Percentiles rank a stretch among this genome's conserved stretches.
Evolutionary conservation across 2,113 vertebrate species (phyloP).

Genomic region (Nematolebias whitei): DNA sequence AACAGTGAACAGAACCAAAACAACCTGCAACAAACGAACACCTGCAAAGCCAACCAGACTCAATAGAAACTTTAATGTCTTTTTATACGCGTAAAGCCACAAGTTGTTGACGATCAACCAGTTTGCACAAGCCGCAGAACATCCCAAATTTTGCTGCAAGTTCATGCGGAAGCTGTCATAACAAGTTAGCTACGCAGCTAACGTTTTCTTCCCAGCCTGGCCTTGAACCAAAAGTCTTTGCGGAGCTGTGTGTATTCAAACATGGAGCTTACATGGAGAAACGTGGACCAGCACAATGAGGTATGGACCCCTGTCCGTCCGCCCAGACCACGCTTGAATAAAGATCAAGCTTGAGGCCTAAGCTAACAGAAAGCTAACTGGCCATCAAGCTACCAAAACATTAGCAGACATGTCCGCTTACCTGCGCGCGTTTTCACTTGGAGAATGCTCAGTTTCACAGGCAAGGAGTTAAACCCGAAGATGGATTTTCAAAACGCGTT

Average conservation of each 20-base stretch:
- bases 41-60: neutral
- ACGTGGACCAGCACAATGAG: slow-evolving; percentile 49
- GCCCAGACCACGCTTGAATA: slow-evolving; percentile 62
- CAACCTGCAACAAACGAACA: neutral
- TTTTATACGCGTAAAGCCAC: neutral
- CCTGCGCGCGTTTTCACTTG: slow-evolving; percentile 20
- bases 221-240: neutral
- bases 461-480: slow-evolving; percentile 10
- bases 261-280: neutral
- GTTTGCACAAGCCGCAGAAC: slow-evolving; percentile 10
- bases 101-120: neutral
- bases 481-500: slow-evolving; percentile 6
- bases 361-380: slow-evolving; percentile 48
- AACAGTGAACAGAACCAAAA: slow-evolving; percentile 5
- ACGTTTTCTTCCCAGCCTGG: neutral
- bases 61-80: neutral
- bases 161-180: slow-evolving; percentile 61
- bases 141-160: slow-evolving; percentile 18
- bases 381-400: slow-evolving; percentile 18
- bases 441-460: neutral
- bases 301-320: slow-evolving; percentile 24
- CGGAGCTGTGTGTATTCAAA: neutral
- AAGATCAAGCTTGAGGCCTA: slow-evolving; percentile 76
- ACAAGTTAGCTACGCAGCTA: slow-evolving; percentile 27
- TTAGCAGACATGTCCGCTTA: slow-evolving; percentile 28